Conservation (phyloP, 2,113 vertebrate genomes). For the Phaethornis superciliosus region DNA sequence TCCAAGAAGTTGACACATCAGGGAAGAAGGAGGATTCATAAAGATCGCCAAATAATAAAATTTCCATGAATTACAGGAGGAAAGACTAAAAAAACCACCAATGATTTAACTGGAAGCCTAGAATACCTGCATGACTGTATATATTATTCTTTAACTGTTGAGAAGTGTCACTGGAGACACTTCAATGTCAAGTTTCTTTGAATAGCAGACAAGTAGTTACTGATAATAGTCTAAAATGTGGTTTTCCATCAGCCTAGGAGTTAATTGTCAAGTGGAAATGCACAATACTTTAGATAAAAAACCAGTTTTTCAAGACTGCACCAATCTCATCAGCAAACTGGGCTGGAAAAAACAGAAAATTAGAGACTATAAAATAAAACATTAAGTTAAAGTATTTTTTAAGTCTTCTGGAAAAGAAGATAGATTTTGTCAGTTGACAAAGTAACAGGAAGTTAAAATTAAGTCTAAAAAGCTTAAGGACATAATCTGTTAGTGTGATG, state of each 20-base stretch:
- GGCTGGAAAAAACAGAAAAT: background rate
- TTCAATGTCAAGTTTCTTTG: background rate
- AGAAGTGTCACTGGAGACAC: background rate
- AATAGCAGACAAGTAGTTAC: background rate
- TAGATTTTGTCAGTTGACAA: background rate
- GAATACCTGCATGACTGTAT: background rate
- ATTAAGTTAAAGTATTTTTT: background rate
- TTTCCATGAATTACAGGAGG: background rate
- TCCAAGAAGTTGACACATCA: background rate
- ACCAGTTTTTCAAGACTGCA: background rate
- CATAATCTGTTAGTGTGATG: background rate
- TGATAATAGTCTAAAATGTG: background rate
- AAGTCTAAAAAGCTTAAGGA: background rate
- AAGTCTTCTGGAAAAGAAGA: background rate
- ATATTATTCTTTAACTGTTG: background rate
- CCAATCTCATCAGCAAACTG: background rate
- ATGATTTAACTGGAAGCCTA: background rate
- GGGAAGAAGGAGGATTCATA: background rate
- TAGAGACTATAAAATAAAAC: background rate
- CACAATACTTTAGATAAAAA: background rate
- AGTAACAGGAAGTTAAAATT: background rate
- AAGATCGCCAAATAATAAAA: background rate
- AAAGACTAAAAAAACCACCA: background rate
- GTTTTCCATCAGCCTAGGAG: background rate
- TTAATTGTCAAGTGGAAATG: rapidly evolving